A percentile compares a stretch with the other conserved stretches of the same genome.
Evolutionary conservation across 2,888 invertebrate genomes (phyloP).

Genomic region (Escarpia spicata): DNA sequence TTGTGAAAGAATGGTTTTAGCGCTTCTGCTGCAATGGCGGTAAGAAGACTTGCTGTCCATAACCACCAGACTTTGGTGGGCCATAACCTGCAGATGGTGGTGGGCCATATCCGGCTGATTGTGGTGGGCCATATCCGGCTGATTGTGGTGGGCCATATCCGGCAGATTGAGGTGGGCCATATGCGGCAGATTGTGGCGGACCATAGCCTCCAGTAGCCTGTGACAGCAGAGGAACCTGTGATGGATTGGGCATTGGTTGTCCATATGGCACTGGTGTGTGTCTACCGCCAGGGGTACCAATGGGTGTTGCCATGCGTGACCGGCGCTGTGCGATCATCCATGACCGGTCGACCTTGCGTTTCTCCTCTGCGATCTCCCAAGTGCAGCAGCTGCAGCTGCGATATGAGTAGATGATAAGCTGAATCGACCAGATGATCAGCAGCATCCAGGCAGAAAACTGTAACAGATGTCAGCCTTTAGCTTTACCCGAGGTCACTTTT

Average conservation of each 20-base stretch:
- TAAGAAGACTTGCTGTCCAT: not conserved
- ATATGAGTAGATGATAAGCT: conserved; percentile 24
- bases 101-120: not conserved
- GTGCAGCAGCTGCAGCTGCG: conserved; percentile 40
- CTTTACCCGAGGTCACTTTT: too few relatives aligned
- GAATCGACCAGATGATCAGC: conserved; percentile 28
- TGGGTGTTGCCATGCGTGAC: conserved; percentile 45
- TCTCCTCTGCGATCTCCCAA: conserved; percentile 45
- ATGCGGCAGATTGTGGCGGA: not conserved
- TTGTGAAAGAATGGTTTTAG: not conserved
- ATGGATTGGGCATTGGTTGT: conserved; percentile 13
- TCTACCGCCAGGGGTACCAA: conserved; percentile 42
- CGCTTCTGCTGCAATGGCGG: not conserved
- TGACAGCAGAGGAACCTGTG: not conserved
- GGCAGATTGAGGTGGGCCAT: not conserved
- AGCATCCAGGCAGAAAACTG: conserved; percentile 43
- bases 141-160: not conserved
- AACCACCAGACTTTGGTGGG: not conserved
- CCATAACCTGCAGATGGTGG: not conserved
- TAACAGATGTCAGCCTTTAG: not conserved
- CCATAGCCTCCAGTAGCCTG: not conserved
- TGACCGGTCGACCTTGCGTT: conserved; percentile 40
- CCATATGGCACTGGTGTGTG: conserved; percentile 32
- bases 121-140: not conserved
- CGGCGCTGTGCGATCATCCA: conserved; percentile 40